Base-by-base conservation (phyloP, 1,140 invertebrate species). In the Acromyrmex echinatior region DNA sequence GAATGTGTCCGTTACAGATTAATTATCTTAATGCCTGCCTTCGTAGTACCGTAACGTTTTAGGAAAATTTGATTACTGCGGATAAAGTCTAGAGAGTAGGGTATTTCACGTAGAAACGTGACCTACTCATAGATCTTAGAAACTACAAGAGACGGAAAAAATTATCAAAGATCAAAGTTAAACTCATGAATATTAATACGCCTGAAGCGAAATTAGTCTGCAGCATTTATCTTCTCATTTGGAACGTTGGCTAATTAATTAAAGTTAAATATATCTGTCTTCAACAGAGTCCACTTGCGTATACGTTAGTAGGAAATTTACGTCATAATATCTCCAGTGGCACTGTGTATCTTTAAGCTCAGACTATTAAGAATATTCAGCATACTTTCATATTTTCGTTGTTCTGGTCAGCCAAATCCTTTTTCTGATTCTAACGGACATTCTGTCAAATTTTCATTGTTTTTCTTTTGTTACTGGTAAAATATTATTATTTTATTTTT, bases 21-120 rank as follows among this genome's bases (percentile, higher is more conserved):
- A 82, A 82, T 82, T 82, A 82, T 82, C 68, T 74, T 82, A 82
- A 82, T 82, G 80, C 35, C 68, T 16, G 31, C 49, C 53, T 74
- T 49, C 35, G 68, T 73, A 73, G 66, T 3, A 66, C 51, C 51
- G 66, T 60, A 60, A 73, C 68, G 18, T 74, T 82, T 74, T 31
- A 71, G 49, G 56, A 82, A 74, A 74, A 82, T 84, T 84, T 84
- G 80, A 84, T 84, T 65, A 74, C 80, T 51, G 56, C 56, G 39
- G 58, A 84, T 84, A 76, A 82, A 84, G 39, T 45, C n/a, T 21
- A 39, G 65, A 12, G 39, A 31, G n/a, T 28, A 31, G 25, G 3
- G 25, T n/a, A n/a, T 62, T 84, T 62, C 45, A 45, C 16, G n/a
- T 53, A 16, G 28, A 21, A 51, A 56, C 39, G 60, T 12, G 18